Conservation (phyloP, 2,888 invertebrate species). For the Caenorhabditis wallacei region DNA sequence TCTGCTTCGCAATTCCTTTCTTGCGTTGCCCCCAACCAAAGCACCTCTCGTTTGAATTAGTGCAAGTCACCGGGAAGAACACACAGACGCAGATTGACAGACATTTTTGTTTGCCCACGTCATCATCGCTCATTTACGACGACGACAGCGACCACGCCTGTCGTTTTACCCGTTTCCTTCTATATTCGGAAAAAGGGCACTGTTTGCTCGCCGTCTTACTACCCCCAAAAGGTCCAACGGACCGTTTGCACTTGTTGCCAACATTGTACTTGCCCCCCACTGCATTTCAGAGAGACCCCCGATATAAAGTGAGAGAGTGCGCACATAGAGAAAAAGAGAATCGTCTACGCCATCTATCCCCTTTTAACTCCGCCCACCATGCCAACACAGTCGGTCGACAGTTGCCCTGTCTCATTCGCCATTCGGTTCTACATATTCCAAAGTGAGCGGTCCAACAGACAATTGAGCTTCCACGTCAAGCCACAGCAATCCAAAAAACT, state of each 20-base stretch:
- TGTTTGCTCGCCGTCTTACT: conserved; percentile 36
- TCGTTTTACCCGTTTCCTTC: conserved; percentile 1
- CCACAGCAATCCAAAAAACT: conserved; percentile 35
- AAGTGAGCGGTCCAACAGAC: conserved; percentile 49
- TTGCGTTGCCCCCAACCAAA: conserved; percentile 1
- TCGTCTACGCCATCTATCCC: conserved; percentile 49
- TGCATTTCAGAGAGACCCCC: conserved; percentile 19
- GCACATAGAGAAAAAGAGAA: conserved; percentile 18
- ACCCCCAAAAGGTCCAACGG: not conserved
- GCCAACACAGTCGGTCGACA: conserved; percentile 54
- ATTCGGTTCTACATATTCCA: conserved; percentile 38
- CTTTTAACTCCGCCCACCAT: conserved; percentile 29
- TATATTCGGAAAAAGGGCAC: conserved; percentile 27
- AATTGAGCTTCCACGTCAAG: conserved; percentile 49
- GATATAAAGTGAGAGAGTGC: conserved; percentile 7
- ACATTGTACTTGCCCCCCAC: conserved; percentile 14
- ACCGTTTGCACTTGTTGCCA: conserved; percentile 48
- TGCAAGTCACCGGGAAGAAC: conserved; percentile 35
- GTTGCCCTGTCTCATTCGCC: conserved; percentile 46
- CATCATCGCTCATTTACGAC: conserved; percentile 54
- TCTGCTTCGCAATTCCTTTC: conserved; percentile 25
- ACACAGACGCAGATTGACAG: conserved; percentile 30
- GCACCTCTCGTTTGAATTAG: conserved; percentile 47
- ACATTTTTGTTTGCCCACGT: conserved; percentile 54
- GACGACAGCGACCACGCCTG: conserved; percentile 16